Conservation (phyloP, 2,113 vertebrate genomes). For the Crypturellus undulatus region DNA sequence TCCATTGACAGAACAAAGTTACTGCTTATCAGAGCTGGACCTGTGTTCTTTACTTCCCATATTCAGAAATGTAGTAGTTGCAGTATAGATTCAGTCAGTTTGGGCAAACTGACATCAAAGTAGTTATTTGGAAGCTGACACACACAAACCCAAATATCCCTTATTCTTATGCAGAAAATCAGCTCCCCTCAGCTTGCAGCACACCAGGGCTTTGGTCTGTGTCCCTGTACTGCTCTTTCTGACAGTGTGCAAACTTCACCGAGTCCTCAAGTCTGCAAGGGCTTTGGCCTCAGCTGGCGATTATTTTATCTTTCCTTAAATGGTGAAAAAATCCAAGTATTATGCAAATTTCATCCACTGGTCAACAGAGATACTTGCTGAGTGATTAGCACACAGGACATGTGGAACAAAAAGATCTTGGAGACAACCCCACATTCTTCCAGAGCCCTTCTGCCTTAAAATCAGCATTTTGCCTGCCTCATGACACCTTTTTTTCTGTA, state of each 20-base stretch:
- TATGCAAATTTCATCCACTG: neutral
- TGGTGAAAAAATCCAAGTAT: neutral
- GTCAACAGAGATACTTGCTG: neutral
- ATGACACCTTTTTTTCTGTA: constrained; percentile 44
- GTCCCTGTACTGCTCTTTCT: neutral
- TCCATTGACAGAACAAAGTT: neutral
- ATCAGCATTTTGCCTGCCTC: neutral
- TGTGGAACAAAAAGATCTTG: neutral
- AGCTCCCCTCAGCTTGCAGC: neutral
- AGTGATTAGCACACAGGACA: neutral
- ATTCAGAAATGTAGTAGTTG: neutral
- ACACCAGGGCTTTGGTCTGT: neutral
- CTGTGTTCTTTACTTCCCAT: neutral
- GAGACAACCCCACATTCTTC: neutral
- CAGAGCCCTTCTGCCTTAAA: neutral
- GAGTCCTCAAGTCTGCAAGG: neutral
- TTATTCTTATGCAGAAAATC: neutral
- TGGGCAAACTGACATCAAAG: neutral
- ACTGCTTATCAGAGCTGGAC: neutral
- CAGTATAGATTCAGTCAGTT: neutral
- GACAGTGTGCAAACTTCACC: neutral
- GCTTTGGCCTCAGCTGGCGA: neutral
- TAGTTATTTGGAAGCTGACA: neutral
- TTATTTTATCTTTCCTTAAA: neutral
- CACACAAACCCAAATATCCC: neutral